Base-by-base conservation (phyloP, 2,113 vertebrate genomes). In the Onychostruthus taczanowskii region DNA sequence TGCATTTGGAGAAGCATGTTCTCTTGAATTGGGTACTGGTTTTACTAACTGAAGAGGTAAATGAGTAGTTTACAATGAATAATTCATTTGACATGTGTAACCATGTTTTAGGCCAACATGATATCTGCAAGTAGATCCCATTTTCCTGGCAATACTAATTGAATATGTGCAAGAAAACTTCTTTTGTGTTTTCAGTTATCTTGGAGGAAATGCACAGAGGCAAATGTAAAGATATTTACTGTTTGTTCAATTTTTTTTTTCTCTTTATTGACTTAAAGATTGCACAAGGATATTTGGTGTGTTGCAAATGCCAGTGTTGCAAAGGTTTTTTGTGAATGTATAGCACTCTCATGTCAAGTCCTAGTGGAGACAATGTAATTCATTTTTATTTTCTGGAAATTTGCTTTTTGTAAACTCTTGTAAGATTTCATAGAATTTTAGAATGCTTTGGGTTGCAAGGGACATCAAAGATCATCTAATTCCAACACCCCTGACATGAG, bases 1-100 rank as follows among this genome's bases (percentile, higher is more conserved):
- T 49, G 26, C 31, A 17, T 90, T 93, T 95, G 59, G 59, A 96
- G 96, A 96, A 95, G 7, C 33, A 62, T 24, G 74, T 59, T 24
- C 39, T 91, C 35, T 87, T 87, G 47, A 89, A 56, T 4, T 82
- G 30, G 15, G 21, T 84, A 62, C 35, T 89, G 59, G 69, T 33
- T 92, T 91, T 72, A 28, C 31, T 93, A 84, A 91, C 87, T 95
- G n/a, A 49, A 85, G 66, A 75, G 28, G 13, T 49, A 16, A 68
- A 43, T 53, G n/a, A 84, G 47, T 41, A 77, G 63, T 92, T 79
- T 78, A 81, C 20, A 90, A 53, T 76, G 52, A 87, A 72, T 81
- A 80, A 87, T 61, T 84, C 10, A 56, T 72, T 68, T 68, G 67
- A 87, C 53, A 59, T 3, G 2, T 85, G 63, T 80, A 95, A 83